Base-by-base conservation (phyloP, 2,888 invertebrate genomes). In the Seladonia tumulorum region DNA sequence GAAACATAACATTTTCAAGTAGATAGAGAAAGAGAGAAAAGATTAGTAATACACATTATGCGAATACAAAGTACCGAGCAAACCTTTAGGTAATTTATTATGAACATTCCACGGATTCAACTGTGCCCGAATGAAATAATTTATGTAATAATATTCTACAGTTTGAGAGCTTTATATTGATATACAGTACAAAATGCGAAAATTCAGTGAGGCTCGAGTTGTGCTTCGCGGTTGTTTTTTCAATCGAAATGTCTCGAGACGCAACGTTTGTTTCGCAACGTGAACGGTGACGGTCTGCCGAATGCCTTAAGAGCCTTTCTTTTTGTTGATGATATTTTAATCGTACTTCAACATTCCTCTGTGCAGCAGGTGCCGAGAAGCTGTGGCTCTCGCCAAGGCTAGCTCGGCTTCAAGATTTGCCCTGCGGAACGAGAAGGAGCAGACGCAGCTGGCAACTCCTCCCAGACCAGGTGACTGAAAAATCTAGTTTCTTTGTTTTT, bases 381-480 rank as follows among this genome's bases (percentile, higher is more conserved):
- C 91, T 84, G 86, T 87, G 89, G 91, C 88, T 66, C 53, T 72
- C 16, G 88, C 83, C 87, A 85, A 88, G 45, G 82, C 83, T 85
- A 81, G 80, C 60, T 87, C 85, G 83, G 87, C 77, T 49, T 81
- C 81, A 18, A 63, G 75, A 70, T 29, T n/a, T 49, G 71, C 80
- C 45, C 73, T 79, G 76, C 70, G 70, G 79, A 83, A 47, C 70
- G 81, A 81, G 78, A 87, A 84, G 35, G 89, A 88, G 76, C 89
- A 90, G 39, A 86, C 88, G 66, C 91, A 88, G 71, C 83, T 93
- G 45, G 88, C 92, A 18, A 88, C 92, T 39, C 94, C 94, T 60
- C 93, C 93, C 22, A 89, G 93, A 66, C 93, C 93, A 92, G 93
- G 93, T 94, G 89, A 73, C 49, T 39, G 12, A 60, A 25, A 22